Percentiles rank a stretch among this genome's conserved stretches.
Conservation (phyloP, 2,113 vertebrate genomes). For the Tragelaphus imberbis region DNA sequence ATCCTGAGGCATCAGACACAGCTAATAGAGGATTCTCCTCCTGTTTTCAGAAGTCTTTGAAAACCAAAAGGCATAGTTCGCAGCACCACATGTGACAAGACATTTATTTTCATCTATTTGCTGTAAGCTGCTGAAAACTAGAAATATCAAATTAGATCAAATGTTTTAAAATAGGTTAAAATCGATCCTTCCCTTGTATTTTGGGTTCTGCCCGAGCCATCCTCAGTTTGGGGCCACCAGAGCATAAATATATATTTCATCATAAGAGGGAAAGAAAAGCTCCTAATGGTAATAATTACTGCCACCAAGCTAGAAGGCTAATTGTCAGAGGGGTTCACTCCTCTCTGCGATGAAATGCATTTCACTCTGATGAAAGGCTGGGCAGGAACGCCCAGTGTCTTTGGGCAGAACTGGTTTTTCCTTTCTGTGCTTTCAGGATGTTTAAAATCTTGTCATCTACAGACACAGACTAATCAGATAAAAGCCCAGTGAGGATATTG, state of each 20-base stretch:
- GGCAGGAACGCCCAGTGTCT: neutral
- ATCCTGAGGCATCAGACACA: neutral
- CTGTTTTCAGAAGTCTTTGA: slow-evolving; percentile 51
- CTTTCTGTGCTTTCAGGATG: rapidly evolving
- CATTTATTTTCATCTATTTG: slow-evolving; percentile 58
- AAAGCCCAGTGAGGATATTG: neutral
- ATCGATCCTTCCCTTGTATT: neutral
- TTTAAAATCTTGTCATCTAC: neutral
- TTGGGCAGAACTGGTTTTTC: neutral
- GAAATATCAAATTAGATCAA: slow-evolving; percentile 54
- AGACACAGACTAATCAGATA: neutral
- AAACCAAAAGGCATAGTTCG: slow-evolving; percentile 26
- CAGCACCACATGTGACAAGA: slow-evolving; percentile 42
- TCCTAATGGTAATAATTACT: slow-evolving; percentile 25
- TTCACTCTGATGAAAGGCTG: neutral
- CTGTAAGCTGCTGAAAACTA: slow-evolving; percentile 43
- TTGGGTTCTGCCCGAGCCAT: slow-evolving; percentile 35
- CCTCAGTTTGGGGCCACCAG: neutral
- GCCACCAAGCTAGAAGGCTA: slow-evolving; percentile 27
- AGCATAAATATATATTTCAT: slow-evolving; percentile 21
- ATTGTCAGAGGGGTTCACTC: slow-evolving; percentile 13
- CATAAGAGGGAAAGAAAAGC: neutral
- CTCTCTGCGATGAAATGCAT: neutral
- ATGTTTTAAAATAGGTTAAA: slow-evolving; percentile 49
- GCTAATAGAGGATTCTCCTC: slow-evolving; percentile 13